A percentile compares a stretch with the other conserved stretches of the same genome.
Evolutionary conservation across 2,797 vertebrate genomes (phyloP).

Genomic region (Holocentrus rufus): DNA sequence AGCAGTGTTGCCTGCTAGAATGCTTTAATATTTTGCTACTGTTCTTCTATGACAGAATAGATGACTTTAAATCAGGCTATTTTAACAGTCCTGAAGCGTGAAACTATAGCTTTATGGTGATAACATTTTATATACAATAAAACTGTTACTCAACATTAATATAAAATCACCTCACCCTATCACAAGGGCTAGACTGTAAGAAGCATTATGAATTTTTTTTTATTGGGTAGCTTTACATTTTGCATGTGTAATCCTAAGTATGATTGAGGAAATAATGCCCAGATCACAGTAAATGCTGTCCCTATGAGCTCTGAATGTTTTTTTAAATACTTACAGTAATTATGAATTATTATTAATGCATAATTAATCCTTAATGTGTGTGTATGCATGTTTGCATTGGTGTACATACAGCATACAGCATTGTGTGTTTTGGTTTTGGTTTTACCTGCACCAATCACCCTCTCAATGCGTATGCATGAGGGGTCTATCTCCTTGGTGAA

Average conservation of each 20-base stretch:
- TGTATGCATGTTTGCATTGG: background rate
- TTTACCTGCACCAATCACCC: slow-evolving; percentile 96
- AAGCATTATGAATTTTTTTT: background rate
- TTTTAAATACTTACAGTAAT: background rate
- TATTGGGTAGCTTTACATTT: background rate
- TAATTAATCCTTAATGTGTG: background rate
- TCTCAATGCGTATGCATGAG: slow-evolving; percentile 95
- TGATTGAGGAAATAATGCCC: slow-evolving; percentile 1
- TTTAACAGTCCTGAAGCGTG: slow-evolving; percentile 21
- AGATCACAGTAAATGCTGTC: background rate
- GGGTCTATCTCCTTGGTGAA: slow-evolving; percentile 98
- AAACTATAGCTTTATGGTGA: slow-evolving; percentile 47
- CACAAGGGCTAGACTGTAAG: background rate
- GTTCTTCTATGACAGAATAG: slow-evolving; percentile 49
- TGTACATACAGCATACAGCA: background rate
- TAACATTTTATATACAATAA: slow-evolving; percentile 48
- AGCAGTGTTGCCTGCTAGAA: slow-evolving; percentile 31
- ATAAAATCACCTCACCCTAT: slow-evolving; percentile 10
- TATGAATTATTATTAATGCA: background rate
- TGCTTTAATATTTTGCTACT: slow-evolving; percentile 25
- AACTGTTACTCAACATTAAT: slow-evolving; percentile 45
- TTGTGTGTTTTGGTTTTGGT: background rate
- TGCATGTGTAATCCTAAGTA: background rate
- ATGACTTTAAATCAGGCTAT: slow-evolving; percentile 53
- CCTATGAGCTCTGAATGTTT: background rate